phyloP scores from a whole-genome alignment of 1,140 invertebrate species.

The Eupristina koningsbergeri region DNA sequence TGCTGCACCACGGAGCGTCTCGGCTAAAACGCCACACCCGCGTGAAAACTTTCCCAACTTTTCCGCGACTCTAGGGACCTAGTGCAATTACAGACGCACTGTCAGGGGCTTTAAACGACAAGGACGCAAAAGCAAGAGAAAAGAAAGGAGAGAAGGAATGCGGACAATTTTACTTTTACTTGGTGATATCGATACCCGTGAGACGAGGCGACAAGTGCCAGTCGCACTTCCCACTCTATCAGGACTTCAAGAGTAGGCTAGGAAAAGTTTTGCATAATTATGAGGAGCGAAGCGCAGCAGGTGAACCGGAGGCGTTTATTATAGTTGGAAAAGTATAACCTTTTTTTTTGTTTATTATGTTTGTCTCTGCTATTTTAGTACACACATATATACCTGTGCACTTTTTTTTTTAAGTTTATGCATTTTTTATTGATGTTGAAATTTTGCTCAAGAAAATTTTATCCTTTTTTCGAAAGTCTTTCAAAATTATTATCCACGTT shows the following conservation, averaged over 20 bases:
- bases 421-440: no score
- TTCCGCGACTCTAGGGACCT: not conserved
- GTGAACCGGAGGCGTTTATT: not conserved
- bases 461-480: no score
- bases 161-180: not conserved
- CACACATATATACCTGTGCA: no score
- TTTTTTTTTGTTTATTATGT: not conserved
- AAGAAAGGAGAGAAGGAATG: not conserved
- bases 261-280: conserved; percentile 22
- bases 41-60: conserved; percentile 18
- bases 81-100: not conserved
- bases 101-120: not conserved
- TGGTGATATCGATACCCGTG: conserved; percentile 44
- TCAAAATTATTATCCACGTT: no score
- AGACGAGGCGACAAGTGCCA: conserved; percentile 32
- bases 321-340: not conserved
- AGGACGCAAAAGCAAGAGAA: not conserved
- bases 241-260: not conserved
- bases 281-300: not conserved
- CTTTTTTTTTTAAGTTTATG: no score
- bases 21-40: not conserved
- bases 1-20: conserved; percentile 3
- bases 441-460: no score
- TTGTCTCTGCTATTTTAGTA: not conserved
- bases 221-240: conserved; percentile 11